Conservation (phyloP, 2,888 invertebrate species). For the Acrobeloides nanus region DNA sequence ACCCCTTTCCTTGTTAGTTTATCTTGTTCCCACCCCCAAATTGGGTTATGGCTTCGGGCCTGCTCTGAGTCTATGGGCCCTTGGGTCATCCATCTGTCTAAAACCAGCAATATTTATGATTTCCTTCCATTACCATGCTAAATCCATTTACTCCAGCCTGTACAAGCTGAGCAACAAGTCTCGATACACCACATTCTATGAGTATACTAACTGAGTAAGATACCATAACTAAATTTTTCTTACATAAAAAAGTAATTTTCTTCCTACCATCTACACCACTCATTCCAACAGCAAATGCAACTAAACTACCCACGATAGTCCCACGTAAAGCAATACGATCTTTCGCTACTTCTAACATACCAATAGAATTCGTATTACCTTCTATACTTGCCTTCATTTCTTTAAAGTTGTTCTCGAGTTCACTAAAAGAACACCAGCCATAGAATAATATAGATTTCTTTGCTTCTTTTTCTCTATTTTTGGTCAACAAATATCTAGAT, state of each 20-base stretch:
- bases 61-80: no score
- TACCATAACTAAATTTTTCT: constrained; percentile 8
- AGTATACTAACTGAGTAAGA: no score
- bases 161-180: no score
- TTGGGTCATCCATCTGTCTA: no score
- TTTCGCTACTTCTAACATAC: constrained; percentile 15
- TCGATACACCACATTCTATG: no score
- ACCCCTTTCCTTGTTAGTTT: no score
- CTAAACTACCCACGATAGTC: constrained; percentile 24
- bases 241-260: neutral
- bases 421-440: constrained; percentile 21
- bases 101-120: no score
- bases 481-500: constrained; percentile 21
- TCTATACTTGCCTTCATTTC: constrained; percentile 9
- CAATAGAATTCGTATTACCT: constrained; percentile 9
- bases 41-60: no score
- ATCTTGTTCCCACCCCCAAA: no score
- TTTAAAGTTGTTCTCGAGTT: constrained; percentile 8
- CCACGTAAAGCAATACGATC: constrained; percentile 14
- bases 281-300: constrained; percentile 38
- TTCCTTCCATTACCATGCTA: no score
- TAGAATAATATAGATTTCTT: constrained; percentile 28
- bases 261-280: constrained; percentile 40
- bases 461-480: constrained; percentile 22
- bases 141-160: no score